Base-by-base conservation (phyloP, 2,113 vertebrate genomes). In the Sturnira hondurensis region DNA sequence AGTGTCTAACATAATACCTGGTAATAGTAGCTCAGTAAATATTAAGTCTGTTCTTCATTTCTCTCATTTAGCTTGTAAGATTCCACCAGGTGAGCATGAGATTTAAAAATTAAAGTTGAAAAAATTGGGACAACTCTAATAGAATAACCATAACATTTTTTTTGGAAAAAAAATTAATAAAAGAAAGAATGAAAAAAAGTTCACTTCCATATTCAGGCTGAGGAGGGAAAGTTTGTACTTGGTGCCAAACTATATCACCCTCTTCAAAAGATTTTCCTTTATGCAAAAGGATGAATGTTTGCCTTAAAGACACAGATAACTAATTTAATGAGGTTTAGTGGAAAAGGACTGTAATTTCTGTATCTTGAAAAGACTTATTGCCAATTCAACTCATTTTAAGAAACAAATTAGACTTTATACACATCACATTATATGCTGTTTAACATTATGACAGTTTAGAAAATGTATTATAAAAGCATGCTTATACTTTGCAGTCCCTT, bases 281-380 rank as follows among this genome's bases (percentile, higher is more conserved):
- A 31, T 67, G 31, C 8, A 58, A 54, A 94, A 95, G 45, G 91
- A 91, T 71, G 36, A 65, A 88, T 76, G 31, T 93, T 95, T 91
- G 43, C 58, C 17, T 82, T 88, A 88, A 95, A 94, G 68, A 94
- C 36, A 95, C 16, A 92, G 81, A 38, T 56, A 97, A 61, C 43
- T 86, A 86, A 86, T 47, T 94, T 93, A 93, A 86, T 83, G 74
- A 86, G 36, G 76, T 70, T 87, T 71, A 87, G 80, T 92, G 63
- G 68, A 33, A 71, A 97, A 76, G 81, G 74, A 84, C 61, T 68
- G 0, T 86, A 92, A 45, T 96, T 96, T 96, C 74, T 96, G 5
- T 96, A 61, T 95, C n/a, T 96, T 92, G 88, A 92, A 93, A 96
- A 90, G 58, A 11, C 68, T 95, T 95, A 68, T 78, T 94, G 84